Conservation (phyloP, 2,888 invertebrate genomes). For the Chaetogeoica ovagalla region DNA sequence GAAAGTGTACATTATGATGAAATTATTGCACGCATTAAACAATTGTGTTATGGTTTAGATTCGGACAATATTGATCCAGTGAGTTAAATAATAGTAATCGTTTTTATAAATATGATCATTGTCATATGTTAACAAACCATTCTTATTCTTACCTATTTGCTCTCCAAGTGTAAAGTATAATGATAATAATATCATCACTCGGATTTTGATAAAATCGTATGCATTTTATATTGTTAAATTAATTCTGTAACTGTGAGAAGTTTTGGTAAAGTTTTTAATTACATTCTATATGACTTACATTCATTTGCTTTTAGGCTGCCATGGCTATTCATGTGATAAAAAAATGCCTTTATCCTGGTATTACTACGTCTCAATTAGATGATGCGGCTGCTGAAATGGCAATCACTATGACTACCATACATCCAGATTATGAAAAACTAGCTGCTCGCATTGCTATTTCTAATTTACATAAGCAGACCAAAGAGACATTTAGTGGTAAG, state of each 20-base stretch:
- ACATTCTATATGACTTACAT: neutral
- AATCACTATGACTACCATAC: slow-evolving; percentile 94
- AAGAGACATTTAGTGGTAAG: slow-evolving; percentile 85
- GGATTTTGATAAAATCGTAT: neutral
- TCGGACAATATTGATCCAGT: slow-evolving; percentile 96
- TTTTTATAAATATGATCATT: neutral
- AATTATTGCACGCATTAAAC: slow-evolving; percentile 93
- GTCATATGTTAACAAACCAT: neutral
- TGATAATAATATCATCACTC: neutral
- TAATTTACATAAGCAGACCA: slow-evolving; percentile 97
- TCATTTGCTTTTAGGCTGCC: slow-evolving; percentile 26
- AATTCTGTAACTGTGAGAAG: neutral
- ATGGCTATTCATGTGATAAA: slow-evolving; percentile 45
- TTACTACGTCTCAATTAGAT: slow-evolving; percentile 94
- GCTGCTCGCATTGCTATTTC: slow-evolving; percentile 93
- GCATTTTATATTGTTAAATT: neutral
- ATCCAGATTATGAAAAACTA: slow-evolving; percentile 91
- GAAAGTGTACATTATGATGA: slow-evolving; percentile 96
- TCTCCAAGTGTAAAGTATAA: neutral
- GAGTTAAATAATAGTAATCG: slow-evolving; percentile 60
- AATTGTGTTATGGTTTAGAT: slow-evolving; percentile 92
- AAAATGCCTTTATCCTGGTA: slow-evolving; percentile 83
- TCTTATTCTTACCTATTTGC: neutral
- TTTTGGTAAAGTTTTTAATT: neutral
- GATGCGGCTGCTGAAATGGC: slow-evolving; percentile 97